Evolutionary conservation across 2,113 vertebrate genomes (phyloP), one percentile per base, ranked within the genome.

Genomic region (Tragelaphus imberbis): DNA sequence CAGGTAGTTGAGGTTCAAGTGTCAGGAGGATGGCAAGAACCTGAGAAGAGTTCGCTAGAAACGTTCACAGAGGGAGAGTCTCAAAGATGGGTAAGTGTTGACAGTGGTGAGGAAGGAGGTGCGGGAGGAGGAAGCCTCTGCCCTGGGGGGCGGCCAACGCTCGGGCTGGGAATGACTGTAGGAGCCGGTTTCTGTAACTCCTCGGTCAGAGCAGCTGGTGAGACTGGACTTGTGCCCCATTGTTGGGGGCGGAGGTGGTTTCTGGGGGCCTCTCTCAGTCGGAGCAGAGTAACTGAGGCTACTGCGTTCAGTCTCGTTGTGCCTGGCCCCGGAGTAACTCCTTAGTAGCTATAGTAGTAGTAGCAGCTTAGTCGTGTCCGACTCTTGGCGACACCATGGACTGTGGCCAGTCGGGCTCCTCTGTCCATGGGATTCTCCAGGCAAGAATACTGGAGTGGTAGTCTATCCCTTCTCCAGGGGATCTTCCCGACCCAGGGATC

Each of bases 141-240:
- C 17, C 56, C 7, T 8, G 27, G n/a, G n/a, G 49, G 11, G 5
- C 6, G n/a, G 16, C 30, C 11, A 1, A n/a, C 47, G 3, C 2
- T 30, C 10, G 28, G 40, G 40, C 49, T 49, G 47, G 40, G 36
- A 33, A 12, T 36, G 71, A 21, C 33, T 55, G 28, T 13, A 27
- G 80, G 13, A 3, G 21, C 2, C 14, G 47, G 27, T 47, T 80
- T 88, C 75, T 88, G 36, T 44, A 30, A 16, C 33, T 36, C 12
- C 33, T 11, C 6, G 36, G 21, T 61, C 77, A 55, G n/a, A 82
- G 49, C 84, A 65, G 7, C 16, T 7, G 51, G 53, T 77, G n/a
- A 75, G 15, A n/a, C 56, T 59, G 65, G n/a, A 47, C 51, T 82
- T 63, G 14, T n/a, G 21, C 51, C 44, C 19, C 4, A 6, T 13